Evolutionary conservation across 2,888 invertebrate species (phyloP), one percentile per base, ranked within the genome.

Genomic region (Antitype chi): DNA sequence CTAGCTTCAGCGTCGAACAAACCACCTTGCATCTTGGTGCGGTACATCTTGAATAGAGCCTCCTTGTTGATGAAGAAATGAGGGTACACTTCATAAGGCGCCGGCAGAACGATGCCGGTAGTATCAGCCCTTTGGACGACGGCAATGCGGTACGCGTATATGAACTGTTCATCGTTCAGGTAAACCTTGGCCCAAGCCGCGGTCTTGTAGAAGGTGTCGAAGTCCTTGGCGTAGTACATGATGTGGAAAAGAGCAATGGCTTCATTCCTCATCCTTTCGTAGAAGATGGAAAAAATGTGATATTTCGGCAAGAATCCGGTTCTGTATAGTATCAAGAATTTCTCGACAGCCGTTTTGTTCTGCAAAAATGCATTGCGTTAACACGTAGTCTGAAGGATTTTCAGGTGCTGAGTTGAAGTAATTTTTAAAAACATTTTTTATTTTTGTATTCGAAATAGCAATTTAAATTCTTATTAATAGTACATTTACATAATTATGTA

Each of bases 31-130:
- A 95, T 95, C 87, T 97, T 97, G 67, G 93, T 92, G 67, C 94
- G 88, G 90, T 94, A 94, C 28, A 96, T 91, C 74, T 94, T 95
- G 66, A 92, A 88, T 86, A 98, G 94, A 20, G 97, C 95, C 64
- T 97, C 97, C 23, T 95, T 92, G 91, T 97, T 97, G 83, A 97
- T 97, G 95, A 97, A 98, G 85, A 97, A 96, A 90, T 97, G 96
- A 0, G 98, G 98, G 86, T 97, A 95, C 52, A 98, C 94, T 95
- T 98, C 98, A 88, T 98, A 98, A n/a, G 97, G 95, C 4, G 98
- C 97, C 3, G 98, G 38, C 6, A 38, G 38, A 38, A 38, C 38
- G 38, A 38, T 38, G 38, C 38, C 38, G 38, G 38, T 38, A 38
- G 38, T 38, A 38, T 38, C 38, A 38, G 38, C 38, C 38, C 38